Evolutionary conservation across 2,113 vertebrate genomes (phyloP).

Genomic region (Leiothrix lutea): DNA sequence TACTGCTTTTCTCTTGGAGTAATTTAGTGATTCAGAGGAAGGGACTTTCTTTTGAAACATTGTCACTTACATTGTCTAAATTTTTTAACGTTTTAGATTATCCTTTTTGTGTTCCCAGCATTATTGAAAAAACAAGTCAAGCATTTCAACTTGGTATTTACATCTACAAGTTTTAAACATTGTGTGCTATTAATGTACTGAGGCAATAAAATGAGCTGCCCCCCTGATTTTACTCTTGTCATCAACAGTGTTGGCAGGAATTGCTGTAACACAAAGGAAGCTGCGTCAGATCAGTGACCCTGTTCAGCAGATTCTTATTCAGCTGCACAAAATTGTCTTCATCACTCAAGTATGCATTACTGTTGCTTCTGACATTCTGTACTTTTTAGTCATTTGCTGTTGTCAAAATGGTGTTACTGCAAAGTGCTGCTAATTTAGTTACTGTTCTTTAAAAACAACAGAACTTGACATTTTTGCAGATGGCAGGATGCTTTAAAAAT

Average conservation of each 20-base stretch:
- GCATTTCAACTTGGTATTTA: neutral
- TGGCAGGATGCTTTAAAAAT: constrained; percentile 56
- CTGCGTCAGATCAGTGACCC: constrained; percentile 88
- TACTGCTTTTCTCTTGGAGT: neutral
- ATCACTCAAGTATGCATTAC: constrained; percentile 81
- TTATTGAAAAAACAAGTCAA: neutral
- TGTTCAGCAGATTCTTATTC: constrained; percentile 84
- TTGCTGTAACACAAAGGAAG: constrained; percentile 88
- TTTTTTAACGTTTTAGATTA: neutral
- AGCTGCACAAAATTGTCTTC: constrained; percentile 91
- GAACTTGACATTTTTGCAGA: constrained; percentile 66
- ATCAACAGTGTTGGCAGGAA: constrained; percentile 76
- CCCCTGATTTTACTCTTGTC: constrained; percentile 49
- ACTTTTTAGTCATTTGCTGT: neutral
- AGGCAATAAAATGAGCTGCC: neutral
- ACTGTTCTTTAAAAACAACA: constrained; percentile 59
- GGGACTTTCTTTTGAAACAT: neutral
- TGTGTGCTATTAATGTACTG: neutral
- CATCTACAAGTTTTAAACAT: neutral
- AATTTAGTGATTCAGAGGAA: neutral
- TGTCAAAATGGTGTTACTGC: constrained; percentile 17
- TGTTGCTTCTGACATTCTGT: neutral
- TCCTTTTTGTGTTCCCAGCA: neutral
- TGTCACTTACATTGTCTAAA: neutral
- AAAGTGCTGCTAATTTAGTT: constrained; percentile 51